Evolutionary conservation across 2,797 vertebrate species (phyloP), one percentile per base, ranked within the genome.

Genomic region (Sebastes variabilis): DNA sequence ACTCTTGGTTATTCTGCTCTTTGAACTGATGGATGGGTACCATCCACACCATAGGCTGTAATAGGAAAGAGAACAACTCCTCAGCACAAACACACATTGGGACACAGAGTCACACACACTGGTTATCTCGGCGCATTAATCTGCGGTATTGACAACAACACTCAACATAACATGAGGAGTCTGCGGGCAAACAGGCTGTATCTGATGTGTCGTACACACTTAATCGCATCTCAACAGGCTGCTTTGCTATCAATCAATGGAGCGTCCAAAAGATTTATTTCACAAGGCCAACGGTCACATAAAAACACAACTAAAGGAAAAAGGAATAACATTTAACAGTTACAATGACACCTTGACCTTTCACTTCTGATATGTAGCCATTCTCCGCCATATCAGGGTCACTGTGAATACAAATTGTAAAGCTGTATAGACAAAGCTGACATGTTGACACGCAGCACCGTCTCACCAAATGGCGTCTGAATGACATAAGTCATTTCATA

Each of bases 1-100:
- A 96, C 90, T 92, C 90, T 91, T 87, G 86, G 89, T 93, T 91
- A 93, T 94, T 93, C 84, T 89, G 86, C 94, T 92, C 89, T 93
- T 91, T 92, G 88, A 90, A 92, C 88, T 93, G 91, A 94, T 82
- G 83, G 88, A 91, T 93, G 87, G 81, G 80, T 62, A 77, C 36
- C 80, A 81, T 85, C 85, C 81, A 86, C 81, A 65, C 70, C 84
- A 68, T 27, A n/a, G 58, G 75, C 82, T 70, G 56, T 61, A 78
- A 80, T 59, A 71, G 74, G 61, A 49, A 79, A 70, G 58, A n/a
- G 16, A 46, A 56, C 46, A 29, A 62, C 32, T 70, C 73, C 42
- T 77, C 52, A 78, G 67, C 67, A 46, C 60, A 46, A 20, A 38
- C 58, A 24, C 49, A 54, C 38, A 66, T 38, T 6, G 8, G 18